Evolutionary conservation across 2,113 vertebrate genomes (phyloP).

Genomic region (Oreochromis tanganicae): DNA sequence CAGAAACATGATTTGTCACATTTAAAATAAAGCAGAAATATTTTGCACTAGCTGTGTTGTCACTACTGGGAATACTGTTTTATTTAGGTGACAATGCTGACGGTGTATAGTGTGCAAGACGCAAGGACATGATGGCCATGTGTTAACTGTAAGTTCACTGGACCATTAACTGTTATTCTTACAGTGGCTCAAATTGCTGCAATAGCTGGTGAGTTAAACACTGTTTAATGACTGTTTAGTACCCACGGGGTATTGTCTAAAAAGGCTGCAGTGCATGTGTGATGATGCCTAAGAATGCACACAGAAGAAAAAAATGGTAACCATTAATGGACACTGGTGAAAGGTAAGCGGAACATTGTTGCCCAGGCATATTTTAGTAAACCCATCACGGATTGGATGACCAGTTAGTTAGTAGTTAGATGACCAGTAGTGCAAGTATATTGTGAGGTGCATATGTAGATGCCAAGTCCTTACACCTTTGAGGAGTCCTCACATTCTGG

Average conservation of each 20-base stretch:
- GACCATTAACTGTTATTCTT: background rate
- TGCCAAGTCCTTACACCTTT: background rate
- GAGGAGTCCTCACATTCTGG: background rate
- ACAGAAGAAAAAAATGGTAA: background rate
- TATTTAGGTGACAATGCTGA: background rate
- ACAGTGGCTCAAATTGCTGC: background rate
- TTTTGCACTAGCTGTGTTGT: background rate
- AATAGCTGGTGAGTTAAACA: background rate
- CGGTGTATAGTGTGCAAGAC: background rate
- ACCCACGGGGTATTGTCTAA: background rate
- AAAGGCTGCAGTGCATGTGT: background rate
- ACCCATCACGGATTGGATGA: rapidly evolving
- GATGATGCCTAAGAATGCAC: background rate
- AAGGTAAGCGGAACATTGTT: background rate
- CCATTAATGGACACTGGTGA: background rate
- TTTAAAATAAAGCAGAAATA: background rate
- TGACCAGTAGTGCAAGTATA: background rate
- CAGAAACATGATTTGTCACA: background rate
- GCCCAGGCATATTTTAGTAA: background rate
- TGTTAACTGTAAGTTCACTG: background rate
- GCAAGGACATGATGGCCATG: background rate
- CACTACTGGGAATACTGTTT: background rate
- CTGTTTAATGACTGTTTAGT: background rate
- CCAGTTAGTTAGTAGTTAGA: background rate
- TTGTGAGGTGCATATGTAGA: background rate